phyloP scores from a whole-genome alignment of 2,113 vertebrate genomes.

The Callorhinus ursinus region DNA sequence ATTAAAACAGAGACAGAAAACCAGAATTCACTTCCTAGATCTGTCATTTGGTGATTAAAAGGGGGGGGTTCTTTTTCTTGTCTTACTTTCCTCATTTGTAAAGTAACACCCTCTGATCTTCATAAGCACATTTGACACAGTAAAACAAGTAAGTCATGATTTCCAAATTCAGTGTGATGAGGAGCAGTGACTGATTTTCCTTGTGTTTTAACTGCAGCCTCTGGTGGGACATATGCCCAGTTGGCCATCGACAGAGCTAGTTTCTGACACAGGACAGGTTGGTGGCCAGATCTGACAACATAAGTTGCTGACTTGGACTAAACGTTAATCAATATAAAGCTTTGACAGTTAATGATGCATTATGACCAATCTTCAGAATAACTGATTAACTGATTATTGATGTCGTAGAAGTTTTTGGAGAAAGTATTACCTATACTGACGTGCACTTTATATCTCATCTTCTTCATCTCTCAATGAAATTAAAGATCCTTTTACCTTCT shows the following conservation, averaged over 20 bases:
- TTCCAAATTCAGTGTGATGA: constrained; percentile 12
- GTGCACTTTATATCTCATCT: neutral
- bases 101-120: constrained; percentile 13
- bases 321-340: neutral
- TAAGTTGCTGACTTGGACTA: neutral
- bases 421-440: neutral
- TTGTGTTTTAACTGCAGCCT: neutral
- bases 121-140: neutral
- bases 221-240: neutral
- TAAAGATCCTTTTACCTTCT: neutral
- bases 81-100: constrained; percentile 6
- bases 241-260: neutral
- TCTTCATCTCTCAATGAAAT: constrained; percentile 34
- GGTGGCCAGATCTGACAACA: neutral
- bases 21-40: neutral
- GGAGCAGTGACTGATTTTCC: neutral
- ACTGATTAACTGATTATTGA: neutral
- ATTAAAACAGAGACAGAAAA: constrained; percentile 58
- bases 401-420: neutral
- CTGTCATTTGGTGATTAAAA: constrained; percentile 47
- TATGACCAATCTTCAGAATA: neutral
- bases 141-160: neutral
- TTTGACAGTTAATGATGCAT: neutral
- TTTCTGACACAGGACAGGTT: neutral
- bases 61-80: neutral